Evolutionary conservation across 53 echinoderm and acorn worm species (phyloP), one percentile per base, ranked within the genome.

Genomic region (Hippasteria phrygiana): DNA sequence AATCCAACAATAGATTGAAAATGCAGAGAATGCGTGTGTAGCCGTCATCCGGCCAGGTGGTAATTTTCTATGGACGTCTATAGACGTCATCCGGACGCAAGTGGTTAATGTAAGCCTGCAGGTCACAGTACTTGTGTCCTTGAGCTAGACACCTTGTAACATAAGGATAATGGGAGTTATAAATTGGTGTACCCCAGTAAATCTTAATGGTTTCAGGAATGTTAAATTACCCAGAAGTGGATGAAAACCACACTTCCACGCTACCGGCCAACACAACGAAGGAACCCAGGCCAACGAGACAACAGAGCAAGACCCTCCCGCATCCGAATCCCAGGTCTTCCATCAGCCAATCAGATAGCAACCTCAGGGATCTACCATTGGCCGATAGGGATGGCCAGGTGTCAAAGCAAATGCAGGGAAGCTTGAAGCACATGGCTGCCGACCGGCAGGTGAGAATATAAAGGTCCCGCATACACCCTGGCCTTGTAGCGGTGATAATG

Each of bases 341-440:
- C 47, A 85, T 85, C 70, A 85, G 85, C 85, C 85, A 85, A 71
- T 85, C 85, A 50, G 85, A 71, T 26, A 85, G 71, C 85, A 66
- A 75, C 74, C 71, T 74, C 90, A 74, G 82, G 82, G 75, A 43
- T 74, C 53, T 75, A 64, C 72, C 74, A 67, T 54, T 51, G 71
- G 87, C 55, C 55, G 51, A 87, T 56, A 54, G 91, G 87, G 79
- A 70, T 87, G 40, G 71, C 35, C 75, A 66, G 74, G 75, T 67
- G 69, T 20, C 75, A 42, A 85, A 76, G 86, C 47, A 90, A 66
- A 67, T 37, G 24, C 40, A 71, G 51, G 80, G 81, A 48, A 88
- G 81, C 92, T 75, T 67, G 72, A 92, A 72, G 88, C 88, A 72
- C 74, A 88, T 73, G 17, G 65, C 86, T 35, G 74, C 41, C 18